phyloP scores from a whole-genome alignment of 2,888 invertebrate genomes.

The Drosophila buzzatii region DNA sequence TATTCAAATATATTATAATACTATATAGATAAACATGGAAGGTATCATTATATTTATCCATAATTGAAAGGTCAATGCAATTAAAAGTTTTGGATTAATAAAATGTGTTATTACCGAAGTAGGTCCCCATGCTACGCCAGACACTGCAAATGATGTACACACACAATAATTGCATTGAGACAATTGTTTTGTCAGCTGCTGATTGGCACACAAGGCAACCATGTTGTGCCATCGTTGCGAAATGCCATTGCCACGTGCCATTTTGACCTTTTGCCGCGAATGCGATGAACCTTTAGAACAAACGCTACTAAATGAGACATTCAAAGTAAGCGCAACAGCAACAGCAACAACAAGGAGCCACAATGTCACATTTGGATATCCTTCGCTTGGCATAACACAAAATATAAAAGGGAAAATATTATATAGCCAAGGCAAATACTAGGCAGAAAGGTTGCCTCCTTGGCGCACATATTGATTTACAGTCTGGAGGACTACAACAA shows the following conservation, averaged over 20 bases:
- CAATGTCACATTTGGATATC: conserved; percentile 71
- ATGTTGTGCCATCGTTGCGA: conserved; percentile 18
- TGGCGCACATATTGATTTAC: conserved; percentile 50
- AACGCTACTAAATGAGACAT: conserved; percentile 70
- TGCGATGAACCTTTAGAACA: conserved; percentile 70
- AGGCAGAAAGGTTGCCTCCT: conserved; percentile 23
- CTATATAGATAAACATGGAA: not conserved
- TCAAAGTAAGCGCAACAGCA: conserved; percentile 44
- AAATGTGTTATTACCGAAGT: conserved; percentile 17
- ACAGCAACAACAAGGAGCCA: conserved; percentile 26
- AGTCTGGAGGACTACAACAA: conserved; percentile 36
- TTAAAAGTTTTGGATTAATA: conserved; percentile 10
- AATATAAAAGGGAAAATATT: conserved; percentile 14
- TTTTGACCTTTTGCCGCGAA: conserved; percentile 54
- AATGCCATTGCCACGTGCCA: conserved; percentile 58
- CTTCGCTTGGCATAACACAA: conserved; percentile 51
- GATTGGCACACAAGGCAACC: conserved; percentile 8
- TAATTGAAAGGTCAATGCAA: conserved; percentile 6
- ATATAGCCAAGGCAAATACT: conserved; percentile 39
- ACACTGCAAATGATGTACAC: conserved; percentile 24
- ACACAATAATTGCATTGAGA: conserved; percentile 21
- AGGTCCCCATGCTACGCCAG: not conserved
- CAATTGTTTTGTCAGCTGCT: conserved; percentile 13
- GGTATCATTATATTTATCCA: not conserved
- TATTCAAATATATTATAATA: not conserved